Percentiles rank a stretch among this genome's conserved stretches.
Evolutionary conservation across 2,888 invertebrate genomes (phyloP).

Genomic region (Invenusta paracnida): DNA sequence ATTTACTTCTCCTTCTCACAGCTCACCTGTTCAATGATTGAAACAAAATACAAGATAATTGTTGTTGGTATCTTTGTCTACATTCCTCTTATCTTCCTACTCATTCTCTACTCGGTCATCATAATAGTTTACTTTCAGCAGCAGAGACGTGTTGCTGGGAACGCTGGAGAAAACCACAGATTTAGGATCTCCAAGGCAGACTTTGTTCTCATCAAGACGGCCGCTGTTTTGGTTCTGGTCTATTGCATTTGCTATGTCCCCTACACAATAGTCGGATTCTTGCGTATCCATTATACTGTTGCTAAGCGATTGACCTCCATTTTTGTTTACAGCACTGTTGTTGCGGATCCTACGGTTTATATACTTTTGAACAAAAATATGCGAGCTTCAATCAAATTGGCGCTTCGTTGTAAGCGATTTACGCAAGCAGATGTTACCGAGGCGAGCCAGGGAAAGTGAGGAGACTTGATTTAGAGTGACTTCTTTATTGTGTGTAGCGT

Average conservation of each 20-base stretch:
- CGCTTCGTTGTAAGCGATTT: not conserved
- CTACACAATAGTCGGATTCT: not conserved
- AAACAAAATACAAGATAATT: not conserved
- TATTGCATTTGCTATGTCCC: not conserved
- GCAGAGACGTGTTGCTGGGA: not conserved
- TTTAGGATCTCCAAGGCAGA: not conserved
- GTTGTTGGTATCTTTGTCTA: not conserved
- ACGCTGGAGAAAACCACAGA: not conserved
- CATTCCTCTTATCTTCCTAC: not conserved
- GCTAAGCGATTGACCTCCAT: not conserved
- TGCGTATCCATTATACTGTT: not conserved
- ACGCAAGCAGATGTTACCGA: not conserved
- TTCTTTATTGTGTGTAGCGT: too few relatives aligned
- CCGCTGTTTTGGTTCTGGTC: not conserved
- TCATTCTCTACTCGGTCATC: not conserved
- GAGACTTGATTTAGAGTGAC: too few relatives aligned
- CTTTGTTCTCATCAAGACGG: not conserved
- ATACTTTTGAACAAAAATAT: not conserved
- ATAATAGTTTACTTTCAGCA: not conserved
- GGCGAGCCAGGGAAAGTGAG: too few relatives aligned
- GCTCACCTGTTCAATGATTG: not conserved
- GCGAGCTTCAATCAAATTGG: not conserved
- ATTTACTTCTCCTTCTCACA: not conserved
- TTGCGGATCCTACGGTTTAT: not conserved
- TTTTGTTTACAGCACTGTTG: not conserved